Evolutionary conservation across 2,888 invertebrate species (phyloP).

Genomic region (Drosophila macrospina): DNA sequence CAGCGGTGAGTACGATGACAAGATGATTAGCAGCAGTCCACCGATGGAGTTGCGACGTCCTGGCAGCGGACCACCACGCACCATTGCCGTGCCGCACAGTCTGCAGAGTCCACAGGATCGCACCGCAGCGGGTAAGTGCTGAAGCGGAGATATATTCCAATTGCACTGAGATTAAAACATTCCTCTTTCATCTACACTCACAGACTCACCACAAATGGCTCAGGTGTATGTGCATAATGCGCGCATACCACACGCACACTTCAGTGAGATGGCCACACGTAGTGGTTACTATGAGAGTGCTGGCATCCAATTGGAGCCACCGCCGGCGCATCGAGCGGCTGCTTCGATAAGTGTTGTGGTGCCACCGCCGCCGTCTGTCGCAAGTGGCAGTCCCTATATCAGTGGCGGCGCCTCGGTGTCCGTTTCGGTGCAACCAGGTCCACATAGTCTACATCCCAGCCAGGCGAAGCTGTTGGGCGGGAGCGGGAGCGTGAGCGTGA

Average conservation of each 20-base stretch:
- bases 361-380: slow-evolving; percentile 77
- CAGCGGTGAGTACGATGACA: slow-evolving; percentile 83
- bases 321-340: slow-evolving; percentile 86
- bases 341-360: slow-evolving; percentile 85
- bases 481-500: slow-evolving; percentile 83
- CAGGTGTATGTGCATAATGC: slow-evolving; percentile 88
- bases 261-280: slow-evolving; percentile 85
- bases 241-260: slow-evolving; percentile 86
- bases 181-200: neutral
- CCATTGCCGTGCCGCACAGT: slow-evolving; percentile 89
- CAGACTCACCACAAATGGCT: slow-evolving; percentile 89
- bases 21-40: slow-evolving; percentile 89
- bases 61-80: slow-evolving; percentile 87
- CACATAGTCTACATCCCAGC: slow-evolving; percentile 73
- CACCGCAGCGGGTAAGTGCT: slow-evolving; percentile 86
- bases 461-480: slow-evolving; percentile 78
- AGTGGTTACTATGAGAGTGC: slow-evolving; percentile 86
- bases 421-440: slow-evolving; percentile 56
- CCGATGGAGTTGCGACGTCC: slow-evolving; percentile 90
- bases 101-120: slow-evolving; percentile 90
- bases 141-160: neutral
- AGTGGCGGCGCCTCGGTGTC: slow-evolving; percentile 60
- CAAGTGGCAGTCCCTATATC: slow-evolving; percentile 73
- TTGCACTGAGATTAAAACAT: neutral
- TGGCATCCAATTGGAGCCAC: slow-evolving; percentile 86